phyloP scores from a whole-genome alignment of 2,888 invertebrate species.

The Tenthredo distinguenda region DNA sequence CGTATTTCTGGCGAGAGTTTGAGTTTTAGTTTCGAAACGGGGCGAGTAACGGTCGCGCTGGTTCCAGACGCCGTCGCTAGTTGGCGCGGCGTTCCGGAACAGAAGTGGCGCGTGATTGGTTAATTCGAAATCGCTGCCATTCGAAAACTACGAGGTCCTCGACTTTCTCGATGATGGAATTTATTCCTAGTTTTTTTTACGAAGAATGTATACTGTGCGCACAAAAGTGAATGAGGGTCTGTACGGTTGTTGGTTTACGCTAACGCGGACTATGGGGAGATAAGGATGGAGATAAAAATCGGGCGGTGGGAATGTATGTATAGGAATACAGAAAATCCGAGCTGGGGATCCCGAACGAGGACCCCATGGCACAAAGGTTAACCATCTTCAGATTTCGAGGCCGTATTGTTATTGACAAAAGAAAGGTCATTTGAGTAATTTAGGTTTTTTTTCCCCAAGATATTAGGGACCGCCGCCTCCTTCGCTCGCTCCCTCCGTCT shows the following conservation, averaged over 20 bases:
- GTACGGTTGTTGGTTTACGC: background rate
- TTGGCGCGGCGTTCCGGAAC: background rate
- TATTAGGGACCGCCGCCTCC: conserved; percentile 35
- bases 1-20: background rate
- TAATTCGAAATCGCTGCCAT: background rate
- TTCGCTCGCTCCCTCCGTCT: background rate
- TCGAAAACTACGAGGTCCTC: background rate
- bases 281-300: background rate
- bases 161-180: background rate
- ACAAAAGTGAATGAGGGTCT: background rate
- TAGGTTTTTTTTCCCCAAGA: conserved; percentile 32
- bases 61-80: background rate
- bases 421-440: conserved; percentile 51
- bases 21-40: background rate
- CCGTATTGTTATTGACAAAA: conserved; percentile 50
- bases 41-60: background rate
- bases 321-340: conserved; percentile 3
- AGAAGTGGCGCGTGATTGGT: background rate
- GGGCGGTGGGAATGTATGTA: background rate
- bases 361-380: conserved; percentile 48
- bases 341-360: background rate
- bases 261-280: conserved; percentile 11
- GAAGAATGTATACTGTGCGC: no score
- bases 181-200: background rate
- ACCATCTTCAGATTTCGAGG: conserved; percentile 46